Evolutionary conservation across 2,113 vertebrate species (phyloP), one percentile per base, ranked within the genome.

Genomic region (Peromyscus maniculatus): DNA sequence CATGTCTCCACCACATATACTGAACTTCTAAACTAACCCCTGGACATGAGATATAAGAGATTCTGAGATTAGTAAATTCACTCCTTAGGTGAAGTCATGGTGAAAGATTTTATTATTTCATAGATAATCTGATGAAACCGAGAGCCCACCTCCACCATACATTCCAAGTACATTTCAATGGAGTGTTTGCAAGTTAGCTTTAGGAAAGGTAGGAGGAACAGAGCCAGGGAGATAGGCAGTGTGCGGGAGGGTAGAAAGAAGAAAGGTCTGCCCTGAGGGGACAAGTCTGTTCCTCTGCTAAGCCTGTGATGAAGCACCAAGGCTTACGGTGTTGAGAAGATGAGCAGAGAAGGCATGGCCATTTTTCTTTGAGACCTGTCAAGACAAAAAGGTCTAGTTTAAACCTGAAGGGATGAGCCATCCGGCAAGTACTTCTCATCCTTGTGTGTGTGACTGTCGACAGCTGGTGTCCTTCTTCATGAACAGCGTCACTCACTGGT

Each of bases 91-190:
- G 24, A 7, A 77, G 31, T 11, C 82, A 43, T 74, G 3, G 15
- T 72, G 24, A 94, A 74, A 83, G 11, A 74, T 43, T 96, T 77
- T 89, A 75, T 82, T 92, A 57, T 43, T 89, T 89, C 83, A 8
- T 71, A 59, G 62, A 33, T 77, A 69, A 64, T 80, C 46, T 79
- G 11, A 71, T 4, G 39, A 52, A 77, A 91, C 26, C 19, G 16
- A 92, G 74, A 90, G 17, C 5, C 7, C 13, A 57, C 28, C 31
- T 26, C 49, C 15, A 6, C 12, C 24, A 62, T 28, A 1, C n/a
- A 49, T 72, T 43, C 26, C 66, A 92, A 79, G 67, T 43, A 11
- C n/a, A 71, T 82, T 36, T 83, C 43, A 33, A 13, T 67, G 39
- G 49, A 52, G 49, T 26, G 52, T 39, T 77, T 46, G 46, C 1